Conservation (phyloP, 2,888 invertebrate species). For the Mythimna lalbum region DNA sequence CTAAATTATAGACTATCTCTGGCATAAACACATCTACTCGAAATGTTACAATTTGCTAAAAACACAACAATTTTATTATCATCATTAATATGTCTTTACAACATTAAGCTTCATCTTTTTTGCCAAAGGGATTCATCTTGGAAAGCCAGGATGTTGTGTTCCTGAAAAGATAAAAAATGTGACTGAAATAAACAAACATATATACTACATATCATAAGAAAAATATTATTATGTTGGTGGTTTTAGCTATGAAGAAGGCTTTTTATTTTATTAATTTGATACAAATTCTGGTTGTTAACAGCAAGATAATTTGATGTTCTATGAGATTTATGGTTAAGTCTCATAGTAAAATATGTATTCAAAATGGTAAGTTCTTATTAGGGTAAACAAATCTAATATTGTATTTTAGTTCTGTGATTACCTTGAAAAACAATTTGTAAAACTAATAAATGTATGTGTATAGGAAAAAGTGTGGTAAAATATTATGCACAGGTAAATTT, state of each 20-base stretch:
- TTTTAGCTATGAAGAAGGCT: too few species aligned
- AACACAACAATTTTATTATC: conserved; percentile 77
- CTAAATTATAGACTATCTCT: conserved; percentile 61
- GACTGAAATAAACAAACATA: background rate
- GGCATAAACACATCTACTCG: conserved; percentile 78
- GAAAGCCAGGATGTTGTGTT: conserved; percentile 92
- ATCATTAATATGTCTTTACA: conserved; percentile 50
- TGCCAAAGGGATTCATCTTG: conserved; percentile 95
- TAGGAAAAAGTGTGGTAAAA: background rate
- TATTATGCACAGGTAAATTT: background rate
- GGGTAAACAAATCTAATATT: background rate
- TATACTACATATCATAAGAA: background rate
- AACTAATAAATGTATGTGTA: background rate
- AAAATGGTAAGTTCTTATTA: too few species aligned
- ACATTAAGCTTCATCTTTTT: conserved; percentile 91
- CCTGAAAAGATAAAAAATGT: conserved; percentile 71
- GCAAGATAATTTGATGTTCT: background rate
- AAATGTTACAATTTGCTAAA: conserved; percentile 79
- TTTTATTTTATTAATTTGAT: too few species aligned
- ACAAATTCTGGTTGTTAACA: too few species aligned
- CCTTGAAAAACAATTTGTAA: background rate
- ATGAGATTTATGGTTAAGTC: background rate
- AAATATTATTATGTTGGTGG: background rate
- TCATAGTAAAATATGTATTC: background rate
- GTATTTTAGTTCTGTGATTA: background rate